phyloP scores from a whole-genome alignment of 1,140 invertebrate genomes.

The Caenorhabditis inopinata region DNA sequence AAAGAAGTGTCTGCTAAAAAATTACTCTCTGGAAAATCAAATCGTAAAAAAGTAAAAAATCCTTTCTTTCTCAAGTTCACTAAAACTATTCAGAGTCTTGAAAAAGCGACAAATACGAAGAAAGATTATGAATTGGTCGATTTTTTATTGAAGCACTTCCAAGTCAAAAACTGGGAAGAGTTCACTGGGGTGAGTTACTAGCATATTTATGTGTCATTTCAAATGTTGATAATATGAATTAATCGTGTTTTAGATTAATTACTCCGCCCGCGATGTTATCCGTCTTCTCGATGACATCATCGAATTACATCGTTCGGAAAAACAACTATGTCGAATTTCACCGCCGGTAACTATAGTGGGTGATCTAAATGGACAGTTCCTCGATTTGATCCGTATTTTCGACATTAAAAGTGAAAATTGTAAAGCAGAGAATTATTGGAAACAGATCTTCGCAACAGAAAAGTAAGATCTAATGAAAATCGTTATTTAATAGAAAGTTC shows the following conservation, averaged over 20 bases:
- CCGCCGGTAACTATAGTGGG: neutral
- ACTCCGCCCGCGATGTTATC: neutral
- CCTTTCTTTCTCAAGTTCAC: no score
- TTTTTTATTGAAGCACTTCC: neutral
- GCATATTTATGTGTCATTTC: no score
- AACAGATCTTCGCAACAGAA: neutral
- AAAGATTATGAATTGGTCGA: neutral
- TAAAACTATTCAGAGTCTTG: neutral
- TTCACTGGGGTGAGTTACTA: neutral
- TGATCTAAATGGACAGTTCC: neutral
- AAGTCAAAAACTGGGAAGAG: neutral
- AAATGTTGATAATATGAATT: no score
- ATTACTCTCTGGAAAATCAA: neutral
- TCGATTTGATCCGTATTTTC: neutral
- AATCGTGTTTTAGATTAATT: neutral
- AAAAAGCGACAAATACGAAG: neutral
- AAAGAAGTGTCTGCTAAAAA: slow-evolving; percentile 1
- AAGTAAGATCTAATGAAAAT: neutral
- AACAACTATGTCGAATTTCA: neutral
- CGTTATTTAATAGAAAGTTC: no score
- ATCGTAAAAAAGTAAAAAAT: no score
- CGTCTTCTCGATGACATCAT: neutral
- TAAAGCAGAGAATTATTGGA: neutral
- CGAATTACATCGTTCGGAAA: neutral
- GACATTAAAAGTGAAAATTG: neutral